Evolutionary conservation across 2,113 vertebrate genomes (phyloP), one percentile per base, ranked within the genome.

Genomic region (Scolopax mira): DNA sequence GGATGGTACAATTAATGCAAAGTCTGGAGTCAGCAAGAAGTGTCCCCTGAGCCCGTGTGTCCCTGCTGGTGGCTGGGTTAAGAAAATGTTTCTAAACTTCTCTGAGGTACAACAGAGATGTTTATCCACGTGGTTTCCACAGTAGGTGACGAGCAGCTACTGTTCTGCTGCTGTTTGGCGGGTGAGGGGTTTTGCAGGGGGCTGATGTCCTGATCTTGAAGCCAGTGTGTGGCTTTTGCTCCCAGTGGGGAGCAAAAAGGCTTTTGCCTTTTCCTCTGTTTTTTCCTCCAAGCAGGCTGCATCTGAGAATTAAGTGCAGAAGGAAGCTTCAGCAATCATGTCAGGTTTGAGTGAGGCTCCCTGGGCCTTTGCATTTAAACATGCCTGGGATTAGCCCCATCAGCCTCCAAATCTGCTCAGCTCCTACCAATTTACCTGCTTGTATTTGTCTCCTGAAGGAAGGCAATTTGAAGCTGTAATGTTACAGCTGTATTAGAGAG

Each of bases 1-100:
- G 90, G 83, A 58, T 0, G 0, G 41, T 55, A 69, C 80, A 84
- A 96, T 96, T 96, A 90, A 79, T 12, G 46, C 33, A 49, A 94
- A 96, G 83, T 75, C 88, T 94, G 73, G 86, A 95, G 90, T 94
- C 93, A 96, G 93, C 92, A 93, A 85, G 67, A 94, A 94, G 74
- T 65, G 69, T 92, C 80, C 83, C 82, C 83, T 57, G 75, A 93
- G 92, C 65, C 77, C 2, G 0, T 31, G 39, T 49, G 39, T 83
- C 85, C 61, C 86, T 72, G 72, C 44, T 81, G 2, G 11, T 80
- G 41, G 28, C 57, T 49, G 54, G 39, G 64, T 77, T 95, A 79
- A 79, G 69, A 27, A 95, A 96, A 86, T 6, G 6, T 58, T 75
- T 65, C 49, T 67, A 2, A 89, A 85, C 41, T 79, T 69, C 31